Percentiles rank a stretch among this genome's conserved stretches.
Evolutionary conservation across 2,113 vertebrate species (phyloP).

Genomic region (Pterocles burchelli): DNA sequence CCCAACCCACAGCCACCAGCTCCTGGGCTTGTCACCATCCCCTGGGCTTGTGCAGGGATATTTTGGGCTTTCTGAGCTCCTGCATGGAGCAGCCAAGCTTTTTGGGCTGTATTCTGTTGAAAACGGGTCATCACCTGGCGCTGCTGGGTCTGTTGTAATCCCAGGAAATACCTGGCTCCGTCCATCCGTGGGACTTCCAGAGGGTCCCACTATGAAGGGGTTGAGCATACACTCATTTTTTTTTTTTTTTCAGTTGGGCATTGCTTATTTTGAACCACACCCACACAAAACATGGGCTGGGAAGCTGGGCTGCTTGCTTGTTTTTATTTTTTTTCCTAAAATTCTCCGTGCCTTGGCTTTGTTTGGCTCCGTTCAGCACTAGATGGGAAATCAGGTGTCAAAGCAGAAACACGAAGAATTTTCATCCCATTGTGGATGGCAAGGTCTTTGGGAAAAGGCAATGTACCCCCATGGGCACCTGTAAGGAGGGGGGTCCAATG

Average conservation of each 20-base stretch:
- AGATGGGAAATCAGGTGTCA: neutral
- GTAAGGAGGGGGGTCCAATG: fast-evolving
- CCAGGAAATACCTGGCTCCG: neutral
- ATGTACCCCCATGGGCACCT: fast-evolving
- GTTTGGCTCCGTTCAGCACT: neutral
- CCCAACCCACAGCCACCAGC: fast-evolving
- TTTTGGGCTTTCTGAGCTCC: neutral
- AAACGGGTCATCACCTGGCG: neutral
- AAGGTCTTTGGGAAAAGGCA: neutral
- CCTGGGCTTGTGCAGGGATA: neutral
- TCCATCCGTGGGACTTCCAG: fast-evolving
- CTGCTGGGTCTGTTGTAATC: neutral
- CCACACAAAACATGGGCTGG: neutral
- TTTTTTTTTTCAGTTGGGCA: neutral
- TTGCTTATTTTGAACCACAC: neutral
- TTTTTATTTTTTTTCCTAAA: neutral
- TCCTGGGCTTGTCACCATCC: neutral
- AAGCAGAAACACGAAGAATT: neutral
- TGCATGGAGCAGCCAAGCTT: fast-evolving
- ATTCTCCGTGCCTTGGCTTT: neutral
- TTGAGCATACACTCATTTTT: fast-evolving
- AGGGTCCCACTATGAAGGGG: fast-evolving
- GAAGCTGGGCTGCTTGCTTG: neutral
- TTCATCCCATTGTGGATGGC: fast-evolving
- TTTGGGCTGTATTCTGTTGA: neutral